Percentiles rank a stretch among this genome's conserved stretches.
These are phyloP conservation scores for Potorous gilbertii DNA, from an alignment of 2,797 vertebrate genomes.

Conservation along the genomic window DNA sequence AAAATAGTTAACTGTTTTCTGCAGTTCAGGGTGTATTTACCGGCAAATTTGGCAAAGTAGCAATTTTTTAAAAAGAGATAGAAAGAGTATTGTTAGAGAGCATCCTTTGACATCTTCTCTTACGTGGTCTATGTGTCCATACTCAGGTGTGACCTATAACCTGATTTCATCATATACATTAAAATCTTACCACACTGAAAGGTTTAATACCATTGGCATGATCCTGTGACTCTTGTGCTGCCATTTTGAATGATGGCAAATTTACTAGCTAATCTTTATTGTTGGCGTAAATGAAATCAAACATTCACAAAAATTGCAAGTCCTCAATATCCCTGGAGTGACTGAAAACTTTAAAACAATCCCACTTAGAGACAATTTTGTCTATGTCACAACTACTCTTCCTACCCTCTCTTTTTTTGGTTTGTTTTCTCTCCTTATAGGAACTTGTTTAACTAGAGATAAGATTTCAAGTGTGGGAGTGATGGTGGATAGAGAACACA, in stretches of 20 bases:
- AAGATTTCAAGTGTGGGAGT: neutral
- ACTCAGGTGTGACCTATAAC: neutral
- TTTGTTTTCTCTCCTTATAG: conserved; percentile 9
- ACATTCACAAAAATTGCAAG: neutral
- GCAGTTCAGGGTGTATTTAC: neutral
- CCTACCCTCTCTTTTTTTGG: neutral
- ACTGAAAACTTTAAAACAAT: neutral
- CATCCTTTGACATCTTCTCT: neutral
- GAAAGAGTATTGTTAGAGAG: neutral
- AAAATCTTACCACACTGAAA: neutral
- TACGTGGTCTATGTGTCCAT: neutral
- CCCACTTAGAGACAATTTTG: neutral
- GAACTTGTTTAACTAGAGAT: conserved; percentile 29
- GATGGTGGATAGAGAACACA: neutral
- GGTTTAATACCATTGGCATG: neutral
- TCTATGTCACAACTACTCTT: neutral
- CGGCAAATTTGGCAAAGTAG: neutral
- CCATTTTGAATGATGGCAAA: neutral
- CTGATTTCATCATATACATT: neutral
- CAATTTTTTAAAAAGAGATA: neutral
- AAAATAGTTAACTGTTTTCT: neutral
- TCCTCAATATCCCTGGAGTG: neutral
- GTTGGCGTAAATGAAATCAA: neutral
- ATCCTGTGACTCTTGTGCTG: neutral
- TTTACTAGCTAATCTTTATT: neutral